Evolutionary conservation across 2,113 vertebrate species (phyloP), one percentile per base, ranked within the genome.

Genomic region (Martes martes): DNA sequence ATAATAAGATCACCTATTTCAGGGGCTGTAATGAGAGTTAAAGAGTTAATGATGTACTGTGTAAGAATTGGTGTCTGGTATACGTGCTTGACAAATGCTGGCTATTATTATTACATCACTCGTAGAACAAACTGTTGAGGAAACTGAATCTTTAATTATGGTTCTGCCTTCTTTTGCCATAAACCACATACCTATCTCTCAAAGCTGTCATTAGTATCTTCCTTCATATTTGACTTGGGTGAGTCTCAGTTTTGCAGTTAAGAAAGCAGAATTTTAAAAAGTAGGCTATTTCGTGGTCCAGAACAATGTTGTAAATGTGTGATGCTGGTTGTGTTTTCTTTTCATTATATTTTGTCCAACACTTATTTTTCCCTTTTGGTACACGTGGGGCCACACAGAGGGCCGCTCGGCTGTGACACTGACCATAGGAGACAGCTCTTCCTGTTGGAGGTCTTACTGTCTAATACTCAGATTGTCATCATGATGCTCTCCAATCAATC

Each of bases 161-260:
- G 45, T 57, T 95, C 80, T 94, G 45, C 50, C 63, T 33, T 90
- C 50, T 94, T 76, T 95, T 91, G 33, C 52, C 74, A 73, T 81
- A 84, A 96, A 95, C 65, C 50, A 88, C 45, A 55, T 36, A 73
- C 52, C 82, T 90, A 6, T 26, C 52, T 84, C 80, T 97, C 91
- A 96, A 88, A 96, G 74, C 78, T 91, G 61, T 82, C 69, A 36
- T 81, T 71, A 94, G 47, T 71, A 63, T 92, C 81, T 95, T 95
- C 59, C 36, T 94, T 94, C 67, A 52, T 94, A 42, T 95, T 89
- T 92, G 69, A 90, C 47, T 95, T 91, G 71, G 36, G 55, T 61
- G 42, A 81, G 23, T 86, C 84, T 96, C 52, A 87, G 45, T 96
- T 96, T 90, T 88, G 65, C 3, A 96, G 59, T 94, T 83, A 92